Conservation (phyloP, 1,140 invertebrate genomes). For the Anthonomus grandis region DNA sequence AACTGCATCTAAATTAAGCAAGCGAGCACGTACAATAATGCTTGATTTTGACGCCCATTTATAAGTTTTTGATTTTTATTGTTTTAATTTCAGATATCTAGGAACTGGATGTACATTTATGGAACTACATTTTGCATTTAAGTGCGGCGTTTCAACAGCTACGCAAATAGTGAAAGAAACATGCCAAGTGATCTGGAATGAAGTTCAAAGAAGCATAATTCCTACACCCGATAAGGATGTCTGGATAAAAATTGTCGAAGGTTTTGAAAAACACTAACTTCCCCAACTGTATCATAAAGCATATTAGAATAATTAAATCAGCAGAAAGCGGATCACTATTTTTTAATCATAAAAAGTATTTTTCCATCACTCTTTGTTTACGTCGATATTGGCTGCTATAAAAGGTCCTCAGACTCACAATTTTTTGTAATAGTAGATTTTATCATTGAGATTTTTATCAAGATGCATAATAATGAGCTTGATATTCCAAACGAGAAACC, state of each 20-base stretch:
- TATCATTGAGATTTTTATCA: too few relatives aligned
- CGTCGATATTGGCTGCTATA: background rate
- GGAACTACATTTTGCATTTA: background rate
- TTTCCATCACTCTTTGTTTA: background rate
- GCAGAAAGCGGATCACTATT: background rate
- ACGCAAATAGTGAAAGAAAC: background rate
- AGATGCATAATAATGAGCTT: background rate
- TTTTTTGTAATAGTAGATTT: background rate
- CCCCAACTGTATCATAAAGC: background rate
- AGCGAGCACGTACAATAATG: background rate
- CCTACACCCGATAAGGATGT: background rate
- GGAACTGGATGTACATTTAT: background rate
- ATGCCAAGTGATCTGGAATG: background rate
- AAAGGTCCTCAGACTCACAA: background rate
- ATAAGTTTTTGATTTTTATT: background rate
- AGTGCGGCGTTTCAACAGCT: background rate
- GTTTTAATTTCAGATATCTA: background rate
- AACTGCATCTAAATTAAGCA: background rate
- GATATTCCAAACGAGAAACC: background rate
- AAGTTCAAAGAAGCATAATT: background rate
- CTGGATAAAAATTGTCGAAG: background rate
- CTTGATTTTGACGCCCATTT: background rate
- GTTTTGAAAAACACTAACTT: background rate
- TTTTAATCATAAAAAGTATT: background rate
- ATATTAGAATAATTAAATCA: background rate